Evolutionary conservation across 2,797 vertebrate species (phyloP).

Genomic region (Ataeniobius toweri): DNA sequence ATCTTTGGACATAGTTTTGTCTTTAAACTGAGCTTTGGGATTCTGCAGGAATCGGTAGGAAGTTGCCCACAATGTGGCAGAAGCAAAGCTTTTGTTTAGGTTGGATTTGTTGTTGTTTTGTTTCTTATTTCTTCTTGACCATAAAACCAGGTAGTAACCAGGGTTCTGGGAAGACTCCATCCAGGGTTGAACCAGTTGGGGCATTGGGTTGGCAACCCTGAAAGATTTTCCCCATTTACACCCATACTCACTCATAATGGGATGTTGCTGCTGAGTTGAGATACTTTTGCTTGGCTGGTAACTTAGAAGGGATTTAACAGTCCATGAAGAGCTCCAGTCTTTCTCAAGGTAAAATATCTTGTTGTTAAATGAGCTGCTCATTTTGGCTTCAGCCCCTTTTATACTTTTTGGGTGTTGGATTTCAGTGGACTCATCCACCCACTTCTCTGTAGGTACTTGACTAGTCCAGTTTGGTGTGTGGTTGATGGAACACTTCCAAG

Average conservation of each 20-base stretch:
- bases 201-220: slow-evolving; percentile 66
- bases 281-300: background rate
- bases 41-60: slow-evolving; percentile 57
- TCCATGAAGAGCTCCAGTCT: slow-evolving; percentile 64
- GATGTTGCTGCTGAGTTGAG: slow-evolving; percentile 18
- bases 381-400: slow-evolving; percentile 21
- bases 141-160: slow-evolving; percentile 37
- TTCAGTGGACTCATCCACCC: slow-evolving; percentile 34
- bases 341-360: slow-evolving; percentile 42
- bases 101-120: slow-evolving; percentile 14
- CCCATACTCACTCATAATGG: slow-evolving; percentile 22
- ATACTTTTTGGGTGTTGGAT: slow-evolving; percentile 39
- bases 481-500: slow-evolving; percentile 57
- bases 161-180: slow-evolving; percentile 36
- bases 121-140: slow-evolving; percentile 37
- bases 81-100: slow-evolving; percentile 22
- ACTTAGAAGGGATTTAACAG: slow-evolving; percentile 19
- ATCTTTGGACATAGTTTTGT: slow-evolving; percentile 12
- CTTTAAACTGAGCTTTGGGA: background rate
- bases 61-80: slow-evolving; percentile 48
- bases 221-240: slow-evolving; percentile 66
- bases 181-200: slow-evolving; percentile 52
- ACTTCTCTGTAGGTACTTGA: slow-evolving; percentile 6
- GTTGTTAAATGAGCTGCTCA: slow-evolving; percentile 41
- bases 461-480: slow-evolving; percentile 23